Conservation (phyloP, 2,113 vertebrate species). For the Nerophis lumbriciformis region DNA sequence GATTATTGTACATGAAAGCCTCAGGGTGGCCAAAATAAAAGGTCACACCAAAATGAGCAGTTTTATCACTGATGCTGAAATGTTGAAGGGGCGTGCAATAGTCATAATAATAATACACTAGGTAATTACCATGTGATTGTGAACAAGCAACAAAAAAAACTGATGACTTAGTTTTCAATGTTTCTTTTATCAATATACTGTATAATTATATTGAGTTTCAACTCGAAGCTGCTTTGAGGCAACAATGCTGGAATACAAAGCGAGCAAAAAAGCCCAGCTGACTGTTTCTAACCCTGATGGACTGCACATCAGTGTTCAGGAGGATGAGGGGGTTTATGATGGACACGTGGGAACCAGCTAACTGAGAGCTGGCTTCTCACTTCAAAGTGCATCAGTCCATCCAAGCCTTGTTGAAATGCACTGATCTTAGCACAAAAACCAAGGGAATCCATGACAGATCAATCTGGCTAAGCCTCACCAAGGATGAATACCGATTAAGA, state of each 20-base stretch:
- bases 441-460: slow-evolving; percentile 48
- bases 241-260: too few species aligned
- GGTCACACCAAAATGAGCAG: too few species aligned
- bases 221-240: too few species aligned
- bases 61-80: too few species aligned
- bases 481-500: slow-evolving; percentile 48
- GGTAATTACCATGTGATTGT: too few species aligned
- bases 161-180: slow-evolving; percentile 10
- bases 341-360: slow-evolving; percentile 54
- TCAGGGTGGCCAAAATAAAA: too few species aligned
- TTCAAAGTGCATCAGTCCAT: slow-evolving; percentile 55
- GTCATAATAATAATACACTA: too few species aligned
- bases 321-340: slow-evolving; percentile 44
- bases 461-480: slow-evolving; percentile 43
- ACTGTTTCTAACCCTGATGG: slow-evolving; percentile 43
- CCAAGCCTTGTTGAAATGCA: slow-evolving; percentile 42
- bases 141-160: too few species aligned
- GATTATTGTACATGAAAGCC: too few species aligned
- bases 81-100: too few species aligned
- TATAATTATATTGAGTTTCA: too few species aligned
- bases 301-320: slow-evolving; percentile 18
- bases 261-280: slow-evolving; percentile 32
- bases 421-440: slow-evolving; percentile 35
- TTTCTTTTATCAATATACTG: slow-evolving; percentile 22
- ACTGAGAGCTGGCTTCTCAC: slow-evolving; percentile 45